Percentiles rank a stretch among this genome's conserved stretches.
These are phyloP conservation scores for Listrodromus nycthemerus DNA, from an alignment of 2,888 invertebrate genomes.

Conservation along the genomic window DNA sequence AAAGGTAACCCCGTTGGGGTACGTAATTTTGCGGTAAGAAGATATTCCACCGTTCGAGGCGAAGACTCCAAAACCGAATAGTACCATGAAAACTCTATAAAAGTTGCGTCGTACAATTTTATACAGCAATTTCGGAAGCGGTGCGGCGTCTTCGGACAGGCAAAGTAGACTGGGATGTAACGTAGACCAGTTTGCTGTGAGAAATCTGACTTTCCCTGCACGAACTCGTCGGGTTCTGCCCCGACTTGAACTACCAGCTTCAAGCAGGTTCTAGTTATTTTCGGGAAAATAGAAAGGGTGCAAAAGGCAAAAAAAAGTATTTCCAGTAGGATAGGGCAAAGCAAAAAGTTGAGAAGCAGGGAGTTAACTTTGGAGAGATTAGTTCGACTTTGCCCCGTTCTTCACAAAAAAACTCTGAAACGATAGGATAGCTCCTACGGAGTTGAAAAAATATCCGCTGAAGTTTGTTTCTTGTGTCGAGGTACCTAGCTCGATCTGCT, in stretches of 20 bases:
- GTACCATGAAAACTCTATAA: slow-evolving; percentile 55
- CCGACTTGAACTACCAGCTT: slow-evolving; percentile 10
- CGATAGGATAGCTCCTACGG: slow-evolving; percentile 14
- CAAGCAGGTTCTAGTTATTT: slow-evolving; percentile 46
- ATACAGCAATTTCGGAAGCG: slow-evolving; percentile 46
- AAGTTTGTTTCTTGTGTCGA: slow-evolving; percentile 54
- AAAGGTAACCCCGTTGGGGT: slow-evolving; percentile 17
- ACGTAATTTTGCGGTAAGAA: slow-evolving; percentile 48
- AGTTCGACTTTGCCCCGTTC: slow-evolving; percentile 64
- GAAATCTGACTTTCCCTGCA: slow-evolving; percentile 39
- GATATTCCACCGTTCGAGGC: slow-evolving; percentile 23
- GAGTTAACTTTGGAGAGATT: slow-evolving; percentile 71
- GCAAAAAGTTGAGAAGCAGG: slow-evolving; percentile 35
- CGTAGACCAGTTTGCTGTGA: slow-evolving; percentile 33
- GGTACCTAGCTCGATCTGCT: slow-evolving; percentile 35
- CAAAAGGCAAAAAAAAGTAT: slow-evolving; percentile 54
- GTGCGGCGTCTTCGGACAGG: slow-evolving; percentile 10
- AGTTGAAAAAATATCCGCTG: slow-evolving; percentile 50
- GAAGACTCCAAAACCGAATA: slow-evolving; percentile 30
- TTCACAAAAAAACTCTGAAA: slow-evolving; percentile 35
- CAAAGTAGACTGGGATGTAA: slow-evolving; percentile 23
- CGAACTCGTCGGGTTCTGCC: slow-evolving; percentile 20
- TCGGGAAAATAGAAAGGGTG: slow-evolving; percentile 33
- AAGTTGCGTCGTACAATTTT: slow-evolving; percentile 58
- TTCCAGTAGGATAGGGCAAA: slow-evolving; percentile 15